Conservation (phyloP, 2,797 vertebrate species). For the Rhynchotus rufescens region DNA sequence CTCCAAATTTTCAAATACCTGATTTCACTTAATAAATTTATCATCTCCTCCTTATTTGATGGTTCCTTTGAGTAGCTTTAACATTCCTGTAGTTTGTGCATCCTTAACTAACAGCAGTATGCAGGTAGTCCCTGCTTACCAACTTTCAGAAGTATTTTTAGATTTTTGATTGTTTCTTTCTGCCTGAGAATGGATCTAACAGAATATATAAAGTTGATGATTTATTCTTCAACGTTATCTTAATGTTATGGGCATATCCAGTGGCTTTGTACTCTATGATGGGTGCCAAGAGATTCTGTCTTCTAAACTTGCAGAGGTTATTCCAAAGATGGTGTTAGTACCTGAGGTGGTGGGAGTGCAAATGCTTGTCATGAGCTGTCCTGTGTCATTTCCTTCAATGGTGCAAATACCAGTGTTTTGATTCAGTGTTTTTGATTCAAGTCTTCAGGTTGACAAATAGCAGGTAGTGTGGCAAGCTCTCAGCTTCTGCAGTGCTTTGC, state of each 20-base stretch:
- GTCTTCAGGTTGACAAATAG: slow-evolving; percentile 35
- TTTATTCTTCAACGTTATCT: not conserved
- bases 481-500: slow-evolving; percentile 3
- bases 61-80: not conserved
- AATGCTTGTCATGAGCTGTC: slow-evolving; percentile 50
- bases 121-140: not conserved
- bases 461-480: not conserved
- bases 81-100: not conserved
- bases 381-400: slow-evolving; percentile 54
- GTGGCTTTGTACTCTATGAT: not conserved
- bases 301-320: not conserved
- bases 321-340: not conserved
- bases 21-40: not conserved
- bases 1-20: not conserved
- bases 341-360: slow-evolving; percentile 35
- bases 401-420: slow-evolving; percentile 56
- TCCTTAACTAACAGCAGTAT: not conserved
- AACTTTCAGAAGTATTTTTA: not conserved
- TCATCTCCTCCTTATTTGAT: not conserved
- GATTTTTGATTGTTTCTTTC: not conserved
- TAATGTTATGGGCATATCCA: not conserved
- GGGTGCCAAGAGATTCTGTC: not conserved
- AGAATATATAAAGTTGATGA: not conserved
- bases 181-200: not conserved
- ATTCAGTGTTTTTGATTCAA: slow-evolving; percentile 68